A percentile compares a stretch with the other conserved stretches of the same genome.
These are phyloP conservation scores for Eubucco bourcierii DNA, from an alignment of 2,113 vertebrate genomes.

Conservation along the genomic window DNA sequence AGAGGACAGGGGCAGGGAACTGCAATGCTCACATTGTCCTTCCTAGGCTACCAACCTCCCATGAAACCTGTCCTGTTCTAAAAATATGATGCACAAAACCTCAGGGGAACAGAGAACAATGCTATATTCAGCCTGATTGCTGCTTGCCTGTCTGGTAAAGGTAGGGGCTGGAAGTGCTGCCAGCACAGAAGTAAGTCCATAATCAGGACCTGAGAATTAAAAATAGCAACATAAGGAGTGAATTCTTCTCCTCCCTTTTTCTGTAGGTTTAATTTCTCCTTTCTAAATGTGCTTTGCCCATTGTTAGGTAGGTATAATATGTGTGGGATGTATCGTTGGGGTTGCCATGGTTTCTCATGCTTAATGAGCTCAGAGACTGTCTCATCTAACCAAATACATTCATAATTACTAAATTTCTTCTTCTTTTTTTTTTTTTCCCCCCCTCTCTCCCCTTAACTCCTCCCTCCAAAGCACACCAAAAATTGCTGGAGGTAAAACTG, in stretches of 20 bases:
- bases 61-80: background rate
- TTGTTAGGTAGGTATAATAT: constrained; percentile 63
- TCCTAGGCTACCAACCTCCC: background rate
- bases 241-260: background rate
- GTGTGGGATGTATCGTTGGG: constrained; percentile 65
- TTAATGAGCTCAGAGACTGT: constrained; percentile 70
- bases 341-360: constrained; percentile 76
- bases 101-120: background rate
- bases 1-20: background rate
- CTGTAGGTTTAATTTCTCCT: constrained; percentile 53
- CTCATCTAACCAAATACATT: constrained; percentile 65
- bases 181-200: background rate
- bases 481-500: constrained; percentile 20
- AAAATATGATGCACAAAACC: background rate
- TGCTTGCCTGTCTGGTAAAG: background rate
- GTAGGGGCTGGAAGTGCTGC: background rate
- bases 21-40: background rate
- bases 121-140: background rate
- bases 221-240: constrained; percentile 23
- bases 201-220: constrained; percentile 17
- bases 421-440: background rate
- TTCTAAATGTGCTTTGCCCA: constrained; percentile 52
- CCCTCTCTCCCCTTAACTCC: background rate
- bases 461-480: constrained; percentile 23
- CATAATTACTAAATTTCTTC: constrained; percentile 56